A percentile compares a stretch with the other conserved stretches of the same genome.
Evolutionary conservation across 2,113 vertebrate species (phyloP).

Genomic region (Rhinolophus ferrumequinum): DNA sequence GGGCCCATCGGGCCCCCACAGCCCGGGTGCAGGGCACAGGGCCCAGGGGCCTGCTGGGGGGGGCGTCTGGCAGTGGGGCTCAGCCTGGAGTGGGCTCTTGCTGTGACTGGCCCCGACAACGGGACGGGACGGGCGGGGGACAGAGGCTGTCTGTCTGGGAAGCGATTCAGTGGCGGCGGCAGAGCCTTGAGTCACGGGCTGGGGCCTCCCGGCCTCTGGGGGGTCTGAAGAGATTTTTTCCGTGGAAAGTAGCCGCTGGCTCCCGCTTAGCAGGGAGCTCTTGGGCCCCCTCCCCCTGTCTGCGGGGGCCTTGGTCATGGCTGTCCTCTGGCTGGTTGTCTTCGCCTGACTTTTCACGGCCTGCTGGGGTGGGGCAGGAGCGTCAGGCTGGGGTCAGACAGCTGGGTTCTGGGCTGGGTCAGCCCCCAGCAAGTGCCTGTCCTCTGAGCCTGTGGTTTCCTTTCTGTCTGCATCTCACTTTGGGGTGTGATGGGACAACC

Average conservation of each 20-base stretch:
- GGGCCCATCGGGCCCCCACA: no score
- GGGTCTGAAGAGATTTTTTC: conserved; percentile 64
- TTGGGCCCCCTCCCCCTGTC: rapidly evolving
- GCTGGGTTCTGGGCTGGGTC: rapidly evolving
- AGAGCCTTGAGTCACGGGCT: conserved; percentile 44
- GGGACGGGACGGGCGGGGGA: background rate
- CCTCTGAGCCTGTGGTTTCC: background rate
- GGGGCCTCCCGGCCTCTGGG: conserved; percentile 1
- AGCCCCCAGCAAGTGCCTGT: background rate
- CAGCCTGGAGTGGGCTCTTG: background rate
- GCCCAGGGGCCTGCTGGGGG: no score
- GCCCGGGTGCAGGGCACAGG: background rate
- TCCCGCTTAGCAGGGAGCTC: background rate
- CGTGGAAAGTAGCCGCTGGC: conserved; percentile 49
- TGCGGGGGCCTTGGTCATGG: background rate
- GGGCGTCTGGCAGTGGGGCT: background rate
- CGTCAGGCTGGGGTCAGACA: background rate
- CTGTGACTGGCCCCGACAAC: background rate
- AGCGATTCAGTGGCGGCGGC: background rate
- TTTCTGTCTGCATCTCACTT: background rate
- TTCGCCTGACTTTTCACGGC: background rate
- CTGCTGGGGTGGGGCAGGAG: background rate
- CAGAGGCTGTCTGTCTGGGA: background rate
- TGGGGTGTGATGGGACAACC: rapidly evolving
- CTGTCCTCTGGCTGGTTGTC: background rate